Evolutionary conservation across 2,888 invertebrate genomes (phyloP), one percentile per base, ranked within the genome.

Genomic region (Phalera bucephala): DNA sequence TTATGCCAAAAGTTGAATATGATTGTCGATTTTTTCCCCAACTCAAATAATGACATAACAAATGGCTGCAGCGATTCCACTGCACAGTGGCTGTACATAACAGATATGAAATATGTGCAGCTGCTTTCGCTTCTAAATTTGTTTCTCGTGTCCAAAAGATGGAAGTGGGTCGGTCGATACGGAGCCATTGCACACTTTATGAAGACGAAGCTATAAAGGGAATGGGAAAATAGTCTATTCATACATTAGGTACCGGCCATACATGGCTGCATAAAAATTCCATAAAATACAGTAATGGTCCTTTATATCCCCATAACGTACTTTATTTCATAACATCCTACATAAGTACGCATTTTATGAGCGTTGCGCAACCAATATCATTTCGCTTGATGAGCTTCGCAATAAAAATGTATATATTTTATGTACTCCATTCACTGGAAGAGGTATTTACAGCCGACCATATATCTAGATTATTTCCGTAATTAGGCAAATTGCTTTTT

Each of bases 91-190:
- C 40, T 36, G 23, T 34, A 31, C 8, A 36, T 27, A 31, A 36
- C 28, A 27, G 31, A 26, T 27, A 36, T 36, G 40, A 33, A 26
- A 26, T 4, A 36, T 12, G 9, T 57, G 57, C 66, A 58, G 55
- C 63, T 61, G 64, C 12, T 12, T 25, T 41, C 53, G 45, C 27
- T 2, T 23, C 23, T 26, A 15, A 41, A 12, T 36, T 22, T 32
- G 33, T 34, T 35, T 32, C 45, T 31, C 55, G 47, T 33, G 49
- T 37, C 50, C 49, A 28, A 36, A 26, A 32, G 40, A 26, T 44
- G 38, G 40, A 64, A 64, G 51, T 64, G 54, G 67, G 67, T 45
- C 66, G 67, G 50, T 68, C 66, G 56, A 67, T 65, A 59, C 52
- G 37, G 50, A 45, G 40, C 36, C 48, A 48, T 50, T 64, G 68